Conservation (phyloP, 2,113 vertebrate genomes). For the Carollia perspicillata region DNA sequence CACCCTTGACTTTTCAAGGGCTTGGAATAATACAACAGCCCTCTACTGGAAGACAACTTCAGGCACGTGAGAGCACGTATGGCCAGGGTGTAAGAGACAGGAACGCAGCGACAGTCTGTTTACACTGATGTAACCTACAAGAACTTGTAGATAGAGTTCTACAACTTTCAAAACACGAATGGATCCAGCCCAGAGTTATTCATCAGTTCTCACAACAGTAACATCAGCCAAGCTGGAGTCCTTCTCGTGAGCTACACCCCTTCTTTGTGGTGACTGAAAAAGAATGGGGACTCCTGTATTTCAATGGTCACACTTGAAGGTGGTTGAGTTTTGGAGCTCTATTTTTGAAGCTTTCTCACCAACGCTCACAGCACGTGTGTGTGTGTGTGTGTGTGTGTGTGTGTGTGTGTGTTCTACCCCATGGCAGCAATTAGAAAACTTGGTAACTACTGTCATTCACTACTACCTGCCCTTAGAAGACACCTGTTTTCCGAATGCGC, state of each 20-base stretch:
- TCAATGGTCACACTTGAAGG: background rate
- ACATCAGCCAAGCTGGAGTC: background rate
- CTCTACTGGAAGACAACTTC: background rate
- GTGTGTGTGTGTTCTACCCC: no score
- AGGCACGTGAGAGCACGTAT: background rate
- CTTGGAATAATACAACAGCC: background rate
- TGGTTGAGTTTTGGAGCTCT: background rate
- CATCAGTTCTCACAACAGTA: background rate
- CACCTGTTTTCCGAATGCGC: background rate
- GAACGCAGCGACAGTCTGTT: background rate
- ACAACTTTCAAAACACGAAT: background rate
- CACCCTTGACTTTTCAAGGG: background rate
- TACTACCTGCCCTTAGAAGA: background rate
- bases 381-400: no score
- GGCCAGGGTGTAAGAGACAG: background rate
- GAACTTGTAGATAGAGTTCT: background rate
- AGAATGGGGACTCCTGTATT: background rate
- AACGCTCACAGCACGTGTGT: background rate
- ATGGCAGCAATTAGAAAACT: background rate
- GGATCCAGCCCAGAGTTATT: background rate
- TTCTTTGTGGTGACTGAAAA: background rate
- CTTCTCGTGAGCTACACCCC: background rate
- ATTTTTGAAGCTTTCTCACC: background rate
- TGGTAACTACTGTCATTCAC: background rate
- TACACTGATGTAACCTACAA: background rate